Percentiles rank a stretch among this genome's conserved stretches.
These are phyloP conservation scores for Diarsia mendica DNA, from an alignment of 2,888 invertebrate genomes.

Conservation along the genomic window DNA sequence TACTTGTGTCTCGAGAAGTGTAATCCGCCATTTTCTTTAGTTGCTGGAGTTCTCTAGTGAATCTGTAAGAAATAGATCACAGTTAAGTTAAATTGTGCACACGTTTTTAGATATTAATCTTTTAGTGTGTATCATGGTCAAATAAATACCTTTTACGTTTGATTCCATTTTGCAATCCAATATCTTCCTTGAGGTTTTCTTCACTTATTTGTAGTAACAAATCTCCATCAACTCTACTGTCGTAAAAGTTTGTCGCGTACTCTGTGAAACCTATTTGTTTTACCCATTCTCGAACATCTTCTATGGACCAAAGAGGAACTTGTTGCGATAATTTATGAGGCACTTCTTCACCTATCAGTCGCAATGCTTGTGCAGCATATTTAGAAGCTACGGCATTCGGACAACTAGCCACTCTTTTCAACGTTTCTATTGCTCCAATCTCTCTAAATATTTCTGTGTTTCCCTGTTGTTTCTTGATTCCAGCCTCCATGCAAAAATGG, in stretches of 20 bases:
- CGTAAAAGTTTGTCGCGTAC: slow-evolving; percentile 95
- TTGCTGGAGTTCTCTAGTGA: slow-evolving; percentile 97
- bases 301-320: slow-evolving; percentile 99
- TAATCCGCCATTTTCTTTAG: slow-evolving; percentile 99
- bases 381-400: slow-evolving; percentile 99
- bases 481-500: slow-evolving; percentile 99
- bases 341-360: slow-evolving; percentile 98
- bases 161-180: slow-evolving; percentile 98
- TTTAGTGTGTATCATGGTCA: background rate
- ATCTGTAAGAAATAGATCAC: slow-evolving; percentile 88
- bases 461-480: slow-evolving; percentile 98
- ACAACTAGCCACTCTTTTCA: slow-evolving; percentile 99
- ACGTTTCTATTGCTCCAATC: slow-evolving; percentile 98
- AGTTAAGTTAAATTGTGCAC: background rate
- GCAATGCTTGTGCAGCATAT: slow-evolving; percentile 97
- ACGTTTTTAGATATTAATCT: background rate
- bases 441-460: slow-evolving; percentile 97
- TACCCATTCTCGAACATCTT: slow-evolving; percentile 99
- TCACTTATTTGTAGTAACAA: slow-evolving; percentile 97
- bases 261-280: slow-evolving; percentile 98
- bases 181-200: slow-evolving; percentile 97
- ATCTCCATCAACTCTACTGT: slow-evolving; percentile 99
- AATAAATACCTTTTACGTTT: slow-evolving; percentile 93
- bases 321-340: slow-evolving; percentile 99
- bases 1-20: slow-evolving; percentile 97